phyloP scores from a whole-genome alignment of 2,797 vertebrate genomes.

The Coendou prehensilis region DNA sequence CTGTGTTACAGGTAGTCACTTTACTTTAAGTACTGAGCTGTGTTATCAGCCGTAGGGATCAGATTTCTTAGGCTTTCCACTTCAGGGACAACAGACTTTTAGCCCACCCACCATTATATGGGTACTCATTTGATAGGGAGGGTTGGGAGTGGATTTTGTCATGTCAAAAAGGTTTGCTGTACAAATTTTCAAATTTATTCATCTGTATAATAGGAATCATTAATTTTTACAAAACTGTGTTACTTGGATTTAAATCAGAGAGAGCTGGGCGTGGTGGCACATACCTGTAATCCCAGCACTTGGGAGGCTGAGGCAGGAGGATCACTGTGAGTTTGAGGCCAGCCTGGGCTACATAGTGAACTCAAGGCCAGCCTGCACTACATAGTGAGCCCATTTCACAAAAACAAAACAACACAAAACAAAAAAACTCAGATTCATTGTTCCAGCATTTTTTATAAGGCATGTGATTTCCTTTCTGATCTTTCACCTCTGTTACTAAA shows the following conservation, averaged over 20 bases:
- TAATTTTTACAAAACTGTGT: background rate
- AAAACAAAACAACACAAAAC: too few species aligned
- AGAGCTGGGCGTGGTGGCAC: background rate
- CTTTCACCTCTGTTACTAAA: background rate
- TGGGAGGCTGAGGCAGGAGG: background rate
- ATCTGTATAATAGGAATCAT: background rate
- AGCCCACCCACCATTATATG: background rate
- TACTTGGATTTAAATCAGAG: background rate
- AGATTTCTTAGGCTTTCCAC: background rate
- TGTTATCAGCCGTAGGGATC: background rate
- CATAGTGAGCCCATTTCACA: background rate
- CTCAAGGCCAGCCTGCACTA: background rate
- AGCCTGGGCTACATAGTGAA: background rate
- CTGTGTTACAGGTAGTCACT: conserved; percentile 84
- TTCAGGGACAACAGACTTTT: background rate
- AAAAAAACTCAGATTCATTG: background rate
- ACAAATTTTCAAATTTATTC: background rate
- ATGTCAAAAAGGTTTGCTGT: background rate
- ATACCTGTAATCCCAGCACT: background rate
- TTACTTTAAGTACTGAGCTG: background rate
- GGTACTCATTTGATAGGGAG: background rate
- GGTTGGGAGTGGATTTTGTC: background rate
- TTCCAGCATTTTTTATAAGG: background rate
- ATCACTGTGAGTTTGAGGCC: background rate
- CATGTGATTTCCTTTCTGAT: background rate